Evolutionary conservation across 2,888 invertebrate genomes (phyloP).

Genomic region (Sepioteuthis lessoniana): DNA sequence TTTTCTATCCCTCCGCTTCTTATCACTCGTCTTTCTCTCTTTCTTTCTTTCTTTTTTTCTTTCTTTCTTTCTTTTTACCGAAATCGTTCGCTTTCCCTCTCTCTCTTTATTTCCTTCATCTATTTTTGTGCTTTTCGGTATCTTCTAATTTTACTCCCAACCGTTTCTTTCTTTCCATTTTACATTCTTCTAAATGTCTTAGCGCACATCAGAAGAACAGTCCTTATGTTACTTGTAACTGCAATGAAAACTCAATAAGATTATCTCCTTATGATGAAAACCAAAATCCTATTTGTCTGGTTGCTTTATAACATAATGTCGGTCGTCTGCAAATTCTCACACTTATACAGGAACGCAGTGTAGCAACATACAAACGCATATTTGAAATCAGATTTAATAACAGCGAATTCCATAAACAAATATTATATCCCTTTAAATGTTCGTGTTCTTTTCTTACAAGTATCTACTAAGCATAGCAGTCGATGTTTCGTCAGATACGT

Average conservation of each 20-base stretch:
- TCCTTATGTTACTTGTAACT: neutral
- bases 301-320: neutral
- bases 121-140: no score
- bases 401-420: neutral
- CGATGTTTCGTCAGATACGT: no score
- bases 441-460: no score
- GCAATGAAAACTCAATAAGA: neutral
- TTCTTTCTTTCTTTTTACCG: no score
- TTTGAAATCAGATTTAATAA: neutral
- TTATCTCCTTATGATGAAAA: conserved; percentile 4
- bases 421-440: neutral
- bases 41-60: no score
- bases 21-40: no score
- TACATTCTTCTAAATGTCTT: neutral
- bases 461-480: no score
- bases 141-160: no score
- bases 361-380: neutral
- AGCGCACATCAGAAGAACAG: neutral
- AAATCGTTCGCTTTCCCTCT: no score
- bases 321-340: neutral
- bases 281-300: neutral
- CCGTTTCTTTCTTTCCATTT: neutral
- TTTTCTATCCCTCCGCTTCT: no score
- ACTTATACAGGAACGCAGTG: neutral
- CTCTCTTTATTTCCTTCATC: no score